These are phyloP conservation scores for Bubalus kerabau DNA, from an alignment of 2,113 vertebrate species.

Conservation along the genomic window DNA sequence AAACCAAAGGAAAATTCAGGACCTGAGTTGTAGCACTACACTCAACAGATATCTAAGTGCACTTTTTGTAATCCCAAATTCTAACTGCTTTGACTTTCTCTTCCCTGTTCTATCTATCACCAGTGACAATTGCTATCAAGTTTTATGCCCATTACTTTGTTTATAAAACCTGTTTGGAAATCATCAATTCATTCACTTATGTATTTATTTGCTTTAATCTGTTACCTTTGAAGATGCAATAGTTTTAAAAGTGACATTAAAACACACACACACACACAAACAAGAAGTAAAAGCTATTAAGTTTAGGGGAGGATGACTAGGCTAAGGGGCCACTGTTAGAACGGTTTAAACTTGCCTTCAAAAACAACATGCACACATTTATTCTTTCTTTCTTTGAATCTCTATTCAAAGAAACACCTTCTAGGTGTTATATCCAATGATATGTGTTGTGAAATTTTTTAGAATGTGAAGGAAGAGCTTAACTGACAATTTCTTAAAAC, in stretches of 20 bases:
- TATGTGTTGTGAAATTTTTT: not conserved
- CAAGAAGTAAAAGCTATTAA: not conserved
- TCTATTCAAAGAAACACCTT: not conserved
- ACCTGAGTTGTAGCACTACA: rapidly evolving
- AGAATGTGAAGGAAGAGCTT: not conserved
- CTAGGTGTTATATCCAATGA: not conserved
- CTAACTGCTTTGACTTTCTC: not conserved
- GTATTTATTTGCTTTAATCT: not conserved
- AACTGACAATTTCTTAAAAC: not conserved
- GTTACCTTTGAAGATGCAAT: not conserved
- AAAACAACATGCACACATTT: not conserved
- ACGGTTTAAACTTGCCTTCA: not conserved
- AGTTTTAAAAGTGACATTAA: not conserved
- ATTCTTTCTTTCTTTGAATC: not conserved
- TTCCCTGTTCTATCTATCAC: not conserved
- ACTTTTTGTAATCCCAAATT: not conserved
- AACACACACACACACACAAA: too few relatives aligned
- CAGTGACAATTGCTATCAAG: not conserved
- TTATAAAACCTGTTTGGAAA: not conserved
- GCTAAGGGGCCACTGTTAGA: not conserved
- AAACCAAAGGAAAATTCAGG: not conserved
- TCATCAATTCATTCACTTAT: not conserved
- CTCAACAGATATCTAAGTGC: not conserved
- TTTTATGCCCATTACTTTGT: not conserved
- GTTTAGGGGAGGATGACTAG: not conserved